These are phyloP conservation scores for Philereme transversata DNA, from an alignment of 2,888 invertebrate genomes.

Conservation along the genomic window DNA sequence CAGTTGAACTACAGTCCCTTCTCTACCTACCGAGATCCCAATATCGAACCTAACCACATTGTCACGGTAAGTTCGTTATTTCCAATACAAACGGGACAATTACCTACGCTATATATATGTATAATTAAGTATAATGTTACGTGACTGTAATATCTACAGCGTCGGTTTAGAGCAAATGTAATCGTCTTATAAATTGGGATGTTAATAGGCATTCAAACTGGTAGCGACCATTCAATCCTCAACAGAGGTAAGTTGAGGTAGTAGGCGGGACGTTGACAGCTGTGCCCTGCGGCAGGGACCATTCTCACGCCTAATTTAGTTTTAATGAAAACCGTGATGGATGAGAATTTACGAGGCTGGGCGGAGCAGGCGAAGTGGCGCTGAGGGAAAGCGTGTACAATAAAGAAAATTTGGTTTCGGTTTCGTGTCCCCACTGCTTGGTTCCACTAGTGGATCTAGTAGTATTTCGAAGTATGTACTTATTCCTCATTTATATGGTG, in stretches of 20 bases:
- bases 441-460: no score
- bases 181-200: background rate
- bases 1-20: no score
- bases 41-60: background rate
- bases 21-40: background rate
- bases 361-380: background rate
- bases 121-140: no score
- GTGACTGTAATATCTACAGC: no score
- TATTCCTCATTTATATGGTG: no score
- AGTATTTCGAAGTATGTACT: no score
- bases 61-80: background rate
- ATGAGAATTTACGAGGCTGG: constrained; percentile 13
- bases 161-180: background rate
- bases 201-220: constrained; percentile 7
- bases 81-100: background rate
- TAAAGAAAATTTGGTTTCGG: no score
- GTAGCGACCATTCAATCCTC: no score
- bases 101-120: no score
- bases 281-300: constrained; percentile 11
- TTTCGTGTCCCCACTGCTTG: no score
- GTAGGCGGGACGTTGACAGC: no score
- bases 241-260: no score
- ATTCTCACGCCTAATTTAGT: constrained; percentile 28
- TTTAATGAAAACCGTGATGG: constrained; percentile 24
- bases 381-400: background rate